Percentiles rank a stretch among this genome's conserved stretches.
Evolutionary conservation across 2,113 vertebrate species (phyloP).

Genomic region (Dascyllus trimaculatus): DNA sequence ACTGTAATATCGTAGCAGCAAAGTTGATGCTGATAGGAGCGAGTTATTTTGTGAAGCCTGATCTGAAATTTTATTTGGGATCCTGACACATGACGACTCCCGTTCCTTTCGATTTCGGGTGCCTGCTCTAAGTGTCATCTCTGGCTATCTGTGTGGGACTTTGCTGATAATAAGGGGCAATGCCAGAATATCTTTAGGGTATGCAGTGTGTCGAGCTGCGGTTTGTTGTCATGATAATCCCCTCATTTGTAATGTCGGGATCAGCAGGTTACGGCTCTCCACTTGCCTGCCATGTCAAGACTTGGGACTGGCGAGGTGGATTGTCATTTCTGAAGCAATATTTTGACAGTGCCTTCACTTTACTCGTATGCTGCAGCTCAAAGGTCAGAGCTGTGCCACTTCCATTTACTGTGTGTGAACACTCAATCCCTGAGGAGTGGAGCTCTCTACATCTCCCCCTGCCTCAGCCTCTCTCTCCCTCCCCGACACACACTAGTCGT

Average conservation of each 20-base stretch:
- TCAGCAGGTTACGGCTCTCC: constrained; percentile 81
- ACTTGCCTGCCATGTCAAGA: constrained; percentile 80
- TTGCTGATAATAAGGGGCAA: constrained; percentile 74
- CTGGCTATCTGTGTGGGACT: constrained; percentile 70
- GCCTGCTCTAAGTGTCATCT: constrained; percentile 53
- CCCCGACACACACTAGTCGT: constrained; percentile 18
- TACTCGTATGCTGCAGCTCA: constrained; percentile 78
- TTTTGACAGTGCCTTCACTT: constrained; percentile 86
- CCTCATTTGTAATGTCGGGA: constrained; percentile 81
- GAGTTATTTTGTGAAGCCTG: constrained; percentile 30
- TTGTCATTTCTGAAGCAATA: constrained; percentile 87
- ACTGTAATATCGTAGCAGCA: background rate
- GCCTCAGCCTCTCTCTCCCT: constrained; percentile 26
- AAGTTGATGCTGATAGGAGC: constrained; percentile 29
- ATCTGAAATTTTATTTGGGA: constrained; percentile 47
- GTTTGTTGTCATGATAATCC: constrained; percentile 83
- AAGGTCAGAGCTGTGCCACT: constrained; percentile 87
- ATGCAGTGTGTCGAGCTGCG: constrained; percentile 71
- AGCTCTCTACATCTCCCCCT: constrained; percentile 59
- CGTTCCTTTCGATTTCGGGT: constrained; percentile 34
- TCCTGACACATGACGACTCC: constrained; percentile 36
- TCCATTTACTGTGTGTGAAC: constrained; percentile 85
- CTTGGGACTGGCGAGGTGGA: constrained; percentile 81
- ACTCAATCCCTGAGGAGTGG: constrained; percentile 80
- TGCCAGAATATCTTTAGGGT: constrained; percentile 79